Evolutionary conservation across 2,888 invertebrate genomes (phyloP).

Genomic region (Drosophila imparisetae): DNA sequence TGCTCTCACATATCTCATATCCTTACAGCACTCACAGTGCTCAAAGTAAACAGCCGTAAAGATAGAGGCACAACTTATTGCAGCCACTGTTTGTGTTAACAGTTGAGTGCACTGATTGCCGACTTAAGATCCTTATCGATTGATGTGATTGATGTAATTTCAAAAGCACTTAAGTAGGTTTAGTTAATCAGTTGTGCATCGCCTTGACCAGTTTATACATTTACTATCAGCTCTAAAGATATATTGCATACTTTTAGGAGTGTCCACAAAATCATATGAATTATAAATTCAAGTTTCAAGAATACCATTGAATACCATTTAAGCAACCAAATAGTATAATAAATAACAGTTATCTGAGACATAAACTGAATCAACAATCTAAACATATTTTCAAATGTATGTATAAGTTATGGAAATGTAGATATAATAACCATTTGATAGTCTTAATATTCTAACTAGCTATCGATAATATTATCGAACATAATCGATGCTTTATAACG

Average conservation of each 20-base stretch:
- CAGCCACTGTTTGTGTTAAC: background rate
- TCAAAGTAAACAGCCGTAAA: background rate
- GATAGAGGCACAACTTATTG: background rate
- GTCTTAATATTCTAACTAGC: background rate
- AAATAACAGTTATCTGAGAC: background rate
- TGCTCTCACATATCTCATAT: background rate
- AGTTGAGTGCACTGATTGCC: constrained; percentile 6
- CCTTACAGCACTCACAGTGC: background rate
- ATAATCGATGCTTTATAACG: background rate
- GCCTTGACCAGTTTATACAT: background rate
- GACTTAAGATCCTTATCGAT: background rate
- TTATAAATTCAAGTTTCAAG: background rate
- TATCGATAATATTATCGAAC: background rate
- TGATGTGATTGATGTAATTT: background rate
- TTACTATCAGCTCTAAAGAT: background rate
- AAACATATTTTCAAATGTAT: background rate
- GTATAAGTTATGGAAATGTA: background rate
- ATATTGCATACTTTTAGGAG: background rate
- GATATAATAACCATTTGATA: accelerated
- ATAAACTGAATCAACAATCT: background rate
- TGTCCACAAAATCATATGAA: background rate
- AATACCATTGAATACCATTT: background rate
- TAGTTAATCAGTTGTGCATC: background rate
- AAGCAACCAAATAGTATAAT: background rate
- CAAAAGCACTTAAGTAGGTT: background rate